A percentile compares a stretch with the other conserved stretches of the same genome.
Conservation (phyloP, 2,888 invertebrate genomes). For the Eledona agricola region DNA sequence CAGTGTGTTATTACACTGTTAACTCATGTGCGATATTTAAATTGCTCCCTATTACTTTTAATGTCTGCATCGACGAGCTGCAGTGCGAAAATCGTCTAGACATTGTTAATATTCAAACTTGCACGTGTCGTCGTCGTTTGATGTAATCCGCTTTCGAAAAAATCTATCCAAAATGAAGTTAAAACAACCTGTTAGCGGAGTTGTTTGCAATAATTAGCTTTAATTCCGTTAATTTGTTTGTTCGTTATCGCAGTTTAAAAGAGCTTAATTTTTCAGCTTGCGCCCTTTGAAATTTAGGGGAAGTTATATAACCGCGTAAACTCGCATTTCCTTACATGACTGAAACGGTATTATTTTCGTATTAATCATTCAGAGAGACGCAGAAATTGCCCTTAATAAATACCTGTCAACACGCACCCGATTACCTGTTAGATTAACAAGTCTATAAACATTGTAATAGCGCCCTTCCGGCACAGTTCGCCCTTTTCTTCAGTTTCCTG, state of each 20-base stretch:
- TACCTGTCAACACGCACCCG: constrained; percentile 44
- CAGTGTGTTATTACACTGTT: constrained; percentile 35
- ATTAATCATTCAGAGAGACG: constrained; percentile 45
- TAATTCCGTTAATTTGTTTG: constrained; percentile 14
- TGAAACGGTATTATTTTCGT: constrained; percentile 35
- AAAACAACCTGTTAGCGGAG: constrained; percentile 17
- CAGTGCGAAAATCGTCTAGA: constrained; percentile 3
- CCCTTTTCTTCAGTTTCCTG: constrained; percentile 34
- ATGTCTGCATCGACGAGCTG: constrained; percentile 25
- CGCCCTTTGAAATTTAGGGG: background rate
- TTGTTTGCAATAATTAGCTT: constrained; percentile 19
- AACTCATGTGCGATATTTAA: constrained; percentile 42
- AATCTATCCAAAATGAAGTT: constrained; percentile 7
- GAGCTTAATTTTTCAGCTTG: background rate
- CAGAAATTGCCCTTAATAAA: constrained; percentile 45
- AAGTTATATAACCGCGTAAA: constrained; percentile 3
- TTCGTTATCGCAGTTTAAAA: constrained; percentile 13
- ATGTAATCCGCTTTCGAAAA: constrained; percentile 20
- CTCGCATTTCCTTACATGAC: constrained; percentile 46
- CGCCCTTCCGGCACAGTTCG: constrained; percentile 36
- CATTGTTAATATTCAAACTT: constrained; percentile 15
- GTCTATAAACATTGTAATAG: constrained; percentile 42
- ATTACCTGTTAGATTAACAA: constrained; percentile 43
- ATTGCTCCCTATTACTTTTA: constrained; percentile 30
- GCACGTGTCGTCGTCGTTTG: constrained; percentile 18